Evolutionary conservation across 2,797 vertebrate genomes (phyloP), one percentile per base, ranked within the genome.

Genomic region (Ciconia nigra): DNA sequence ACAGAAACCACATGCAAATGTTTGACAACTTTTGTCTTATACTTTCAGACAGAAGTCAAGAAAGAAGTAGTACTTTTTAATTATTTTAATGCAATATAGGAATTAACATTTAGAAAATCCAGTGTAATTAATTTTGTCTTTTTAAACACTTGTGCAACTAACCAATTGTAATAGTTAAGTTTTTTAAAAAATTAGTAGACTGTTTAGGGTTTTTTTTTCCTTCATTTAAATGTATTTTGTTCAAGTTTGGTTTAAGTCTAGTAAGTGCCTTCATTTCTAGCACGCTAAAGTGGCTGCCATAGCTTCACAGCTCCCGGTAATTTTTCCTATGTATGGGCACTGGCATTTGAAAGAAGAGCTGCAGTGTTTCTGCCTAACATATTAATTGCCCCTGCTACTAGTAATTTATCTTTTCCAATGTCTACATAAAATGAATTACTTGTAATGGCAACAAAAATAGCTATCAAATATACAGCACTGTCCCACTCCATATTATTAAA

Each of bases 291-390:
- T 46, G 16, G 14, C 67, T 92, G 67, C 83, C 33, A 39, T n/a
- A 89, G 37, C 54, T 71, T 77, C 78, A 29, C 29, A 83, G 58
- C 33, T 87, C 52, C 33, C 55, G 87, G 71, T 57, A 85, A 71
- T 51, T 92, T 96, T 74, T 80, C 74, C 39, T 51, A 0, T 2
- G 0, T 61, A 42, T 17, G 37, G 70, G 85, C 87, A 87, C 49
- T 8, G 61, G 44, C 59, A 67, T 89, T 78, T 80, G 74, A 94
- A 95, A 96, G 95, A 96, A 85, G 93, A 93, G 39, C 89, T 81
- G 58, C 49, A 58, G 46, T 83, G 65, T 97, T 93, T 93, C 89
- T 93, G 81, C 57, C 29, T 74, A 92, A 61, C 21, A 24, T 73
- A 82, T 83, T 90, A 89, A 70, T 76, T 10, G 7, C 86, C 51